Conservation (phyloP, 2,113 vertebrate genomes). For the Perca fluviatilis region DNA sequence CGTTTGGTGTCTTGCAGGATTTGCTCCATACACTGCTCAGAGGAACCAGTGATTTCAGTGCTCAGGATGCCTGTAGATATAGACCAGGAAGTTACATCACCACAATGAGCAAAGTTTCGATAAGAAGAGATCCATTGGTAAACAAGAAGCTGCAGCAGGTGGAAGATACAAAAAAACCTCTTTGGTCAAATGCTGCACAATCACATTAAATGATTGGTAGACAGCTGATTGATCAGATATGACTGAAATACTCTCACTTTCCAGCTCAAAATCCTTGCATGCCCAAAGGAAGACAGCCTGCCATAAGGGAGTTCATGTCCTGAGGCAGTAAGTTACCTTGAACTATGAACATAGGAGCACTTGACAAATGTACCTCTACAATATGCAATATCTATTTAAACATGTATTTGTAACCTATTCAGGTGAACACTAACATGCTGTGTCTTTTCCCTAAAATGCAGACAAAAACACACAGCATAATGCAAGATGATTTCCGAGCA, state of each 20-base stretch:
- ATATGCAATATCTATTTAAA: not conserved
- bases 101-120: not conserved
- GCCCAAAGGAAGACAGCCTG: conserved; percentile 1
- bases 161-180: not conserved
- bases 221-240: not conserved
- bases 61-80: not conserved
- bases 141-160: not conserved
- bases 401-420: not conserved
- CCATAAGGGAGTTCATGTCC: not conserved
- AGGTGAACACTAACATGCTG: not conserved
- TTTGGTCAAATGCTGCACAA: not conserved
- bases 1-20: conserved; percentile 42
- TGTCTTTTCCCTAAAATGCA: not conserved
- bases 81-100: not conserved
- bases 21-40: conserved; percentile 8
- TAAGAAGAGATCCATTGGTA: not conserved
- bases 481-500: conserved; percentile 19
- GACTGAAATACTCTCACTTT: conserved; percentile 15
- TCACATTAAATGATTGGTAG: not conserved
- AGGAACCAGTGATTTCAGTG: not conserved
- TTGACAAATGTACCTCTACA: not conserved
- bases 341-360: conserved; percentile 6
- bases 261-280: conserved; percentile 15
- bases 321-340: not conserved
- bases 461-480: conserved; percentile 2